Conservation (phyloP, 1,140 invertebrate species). For the Octopus sinensis region DNA sequence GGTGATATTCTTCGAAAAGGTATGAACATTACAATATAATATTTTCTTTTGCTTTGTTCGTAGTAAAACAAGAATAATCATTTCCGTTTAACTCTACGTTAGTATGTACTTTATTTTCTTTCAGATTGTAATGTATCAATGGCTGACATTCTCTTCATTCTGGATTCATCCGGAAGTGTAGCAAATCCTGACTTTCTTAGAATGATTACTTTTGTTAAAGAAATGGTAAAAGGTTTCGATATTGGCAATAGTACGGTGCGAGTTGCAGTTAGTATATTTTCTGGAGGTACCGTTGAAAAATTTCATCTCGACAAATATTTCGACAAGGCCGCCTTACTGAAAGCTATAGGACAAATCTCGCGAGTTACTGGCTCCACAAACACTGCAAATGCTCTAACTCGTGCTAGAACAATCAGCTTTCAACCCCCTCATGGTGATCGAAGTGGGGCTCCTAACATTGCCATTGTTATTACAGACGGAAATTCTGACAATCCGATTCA, state of each 20-base stretch:
- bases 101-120: too few species aligned
- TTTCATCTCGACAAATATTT: constrained; percentile 19
- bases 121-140: constrained; percentile 16
- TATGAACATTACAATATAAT: too few species aligned
- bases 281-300: constrained; percentile 12
- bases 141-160: constrained; percentile 28
- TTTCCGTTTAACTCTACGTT: too few species aligned
- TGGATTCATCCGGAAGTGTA: constrained; percentile 30
- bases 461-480: constrained; percentile 41
- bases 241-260: not conserved
- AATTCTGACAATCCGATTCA: constrained; percentile 27
- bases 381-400: constrained; percentile 30
- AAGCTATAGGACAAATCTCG: constrained; percentile 23
- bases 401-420: constrained; percentile 24
- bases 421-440: constrained; percentile 28
- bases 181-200: constrained; percentile 12
- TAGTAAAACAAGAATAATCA: too few species aligned
- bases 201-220: constrained; percentile 22
- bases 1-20: too few species aligned
- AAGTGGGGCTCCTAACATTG: constrained; percentile 27
- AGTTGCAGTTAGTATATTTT: constrained; percentile 19
- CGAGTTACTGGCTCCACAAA: constrained; percentile 23
- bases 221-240: constrained; percentile 24
- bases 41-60: too few species aligned
- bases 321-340: constrained; percentile 15